phyloP scores from a whole-genome alignment of 1,140 invertebrate species.

The Bombus superbus region DNA sequence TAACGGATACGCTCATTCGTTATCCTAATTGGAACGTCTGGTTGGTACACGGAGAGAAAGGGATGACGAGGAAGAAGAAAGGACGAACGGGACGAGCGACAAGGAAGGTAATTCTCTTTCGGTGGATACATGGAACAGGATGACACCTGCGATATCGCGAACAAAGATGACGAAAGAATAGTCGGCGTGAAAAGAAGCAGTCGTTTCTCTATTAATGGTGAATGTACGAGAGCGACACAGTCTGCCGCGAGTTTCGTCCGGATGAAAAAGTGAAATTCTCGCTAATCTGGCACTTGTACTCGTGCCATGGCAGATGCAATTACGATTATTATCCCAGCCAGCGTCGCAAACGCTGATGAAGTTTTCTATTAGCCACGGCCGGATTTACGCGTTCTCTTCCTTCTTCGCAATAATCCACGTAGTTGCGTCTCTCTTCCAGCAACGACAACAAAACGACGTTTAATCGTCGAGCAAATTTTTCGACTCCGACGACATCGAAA shows the following conservation, averaged over 20 bases:
- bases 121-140: no score
- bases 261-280: conserved; percentile 58
- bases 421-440: no score
- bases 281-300: conserved; percentile 49
- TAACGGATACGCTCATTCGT: conserved; percentile 42
- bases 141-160: conserved; percentile 3
- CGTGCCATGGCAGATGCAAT: conserved; percentile 52
- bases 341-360: conserved; percentile 45
- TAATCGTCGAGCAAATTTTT: neutral
- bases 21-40: conserved; percentile 56
- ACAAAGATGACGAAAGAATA: conserved; percentile 15
- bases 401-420: no score
- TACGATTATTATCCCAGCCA: conserved; percentile 52
- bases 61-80: neutral
- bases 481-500: neutral
- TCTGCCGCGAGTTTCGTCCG: conserved; percentile 7
- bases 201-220: conserved; percentile 14
- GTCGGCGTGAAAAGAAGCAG: neutral
- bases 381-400: neutral
- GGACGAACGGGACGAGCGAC: neutral
- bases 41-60: neutral
- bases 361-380: conserved; percentile 50
- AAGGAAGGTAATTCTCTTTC: conserved; percentile 27
- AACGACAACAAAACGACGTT: neutral
- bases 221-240: neutral